Evolutionary conservation across 2,797 vertebrate genomes (phyloP).

Genomic region (Cirrhinus mrigala): DNA sequence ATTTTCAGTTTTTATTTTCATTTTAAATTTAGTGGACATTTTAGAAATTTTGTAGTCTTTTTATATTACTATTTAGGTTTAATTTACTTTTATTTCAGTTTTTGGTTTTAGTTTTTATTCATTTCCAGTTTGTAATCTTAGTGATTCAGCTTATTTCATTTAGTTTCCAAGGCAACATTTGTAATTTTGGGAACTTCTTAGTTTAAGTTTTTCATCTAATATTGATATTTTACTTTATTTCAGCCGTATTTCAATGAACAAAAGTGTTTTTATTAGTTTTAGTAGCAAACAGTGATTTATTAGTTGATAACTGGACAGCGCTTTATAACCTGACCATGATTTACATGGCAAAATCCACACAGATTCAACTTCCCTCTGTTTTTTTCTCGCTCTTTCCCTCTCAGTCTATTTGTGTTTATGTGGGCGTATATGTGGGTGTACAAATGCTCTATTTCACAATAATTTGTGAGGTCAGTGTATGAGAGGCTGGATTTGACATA

Average conservation of each 20-base stretch:
- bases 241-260: neutral
- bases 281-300: neutral
- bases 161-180: neutral
- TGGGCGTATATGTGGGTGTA: slow-evolving; percentile 15
- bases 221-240: neutral
- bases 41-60: neutral
- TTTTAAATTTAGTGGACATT: too few relatives aligned
- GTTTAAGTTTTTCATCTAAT: neutral
- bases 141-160: neutral
- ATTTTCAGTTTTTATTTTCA: neutral
- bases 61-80: neutral
- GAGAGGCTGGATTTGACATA: neutral
- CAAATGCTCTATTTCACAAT: slow-evolving; percentile 22
- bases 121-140: neutral
- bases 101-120: too few relatives aligned
- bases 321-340: neutral
- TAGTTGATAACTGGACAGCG: neutral
- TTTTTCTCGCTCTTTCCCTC: neutral
- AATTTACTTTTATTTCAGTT: neutral
- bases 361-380: neutral
- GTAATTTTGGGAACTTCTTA: neutral
- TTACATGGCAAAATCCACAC: slow-evolving; percentile 18
- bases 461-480: slow-evolving; percentile 30
- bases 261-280: neutral
- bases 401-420: slow-evolving; percentile 25